These are phyloP conservation scores for Orchesella cincta DNA, from an alignment of 1,140 invertebrate genomes.

Conservation along the genomic window DNA sequence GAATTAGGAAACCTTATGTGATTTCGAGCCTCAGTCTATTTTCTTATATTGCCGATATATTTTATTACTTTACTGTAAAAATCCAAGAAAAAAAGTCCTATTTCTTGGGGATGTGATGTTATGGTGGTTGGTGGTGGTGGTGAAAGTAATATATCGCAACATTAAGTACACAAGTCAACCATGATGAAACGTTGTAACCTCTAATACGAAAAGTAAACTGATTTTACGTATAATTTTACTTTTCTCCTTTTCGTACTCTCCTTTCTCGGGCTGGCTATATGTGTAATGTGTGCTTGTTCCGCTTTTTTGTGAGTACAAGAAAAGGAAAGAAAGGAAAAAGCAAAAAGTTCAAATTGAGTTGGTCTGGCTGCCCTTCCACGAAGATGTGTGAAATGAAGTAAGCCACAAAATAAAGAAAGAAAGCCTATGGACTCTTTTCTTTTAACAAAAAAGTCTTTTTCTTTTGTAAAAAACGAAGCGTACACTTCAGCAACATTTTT, in stretches of 20 bases:
- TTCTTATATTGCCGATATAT: neutral
- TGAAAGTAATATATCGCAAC: constrained; percentile 18
- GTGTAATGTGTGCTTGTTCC: no score
- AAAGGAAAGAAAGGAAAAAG: neutral
- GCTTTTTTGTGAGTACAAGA: neutral
- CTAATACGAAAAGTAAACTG: neutral
- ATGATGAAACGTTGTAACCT: neutral
- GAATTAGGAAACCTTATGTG: neutral
- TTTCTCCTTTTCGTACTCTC: neutral
- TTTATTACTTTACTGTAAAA: neutral
- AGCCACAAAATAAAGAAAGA: no score
- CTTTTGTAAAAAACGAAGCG: no score
- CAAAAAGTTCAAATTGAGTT: neutral
- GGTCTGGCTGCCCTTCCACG: neutral
- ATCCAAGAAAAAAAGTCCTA: neutral
- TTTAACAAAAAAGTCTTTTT: no score
- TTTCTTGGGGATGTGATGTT: neutral
- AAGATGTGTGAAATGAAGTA: neutral
- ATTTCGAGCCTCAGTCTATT: neutral
- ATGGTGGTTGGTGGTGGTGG: neutral
- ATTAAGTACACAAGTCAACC: constrained; percentile 18
- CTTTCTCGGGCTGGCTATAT: neutral
- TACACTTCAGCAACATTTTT: no score
- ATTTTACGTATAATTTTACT: neutral
- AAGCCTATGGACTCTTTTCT: no score